A percentile compares a stretch with the other conserved stretches of the same genome.
phyloP scores from a whole-genome alignment of 2,113 vertebrate genomes.

The Harpagus bidentatus region DNA sequence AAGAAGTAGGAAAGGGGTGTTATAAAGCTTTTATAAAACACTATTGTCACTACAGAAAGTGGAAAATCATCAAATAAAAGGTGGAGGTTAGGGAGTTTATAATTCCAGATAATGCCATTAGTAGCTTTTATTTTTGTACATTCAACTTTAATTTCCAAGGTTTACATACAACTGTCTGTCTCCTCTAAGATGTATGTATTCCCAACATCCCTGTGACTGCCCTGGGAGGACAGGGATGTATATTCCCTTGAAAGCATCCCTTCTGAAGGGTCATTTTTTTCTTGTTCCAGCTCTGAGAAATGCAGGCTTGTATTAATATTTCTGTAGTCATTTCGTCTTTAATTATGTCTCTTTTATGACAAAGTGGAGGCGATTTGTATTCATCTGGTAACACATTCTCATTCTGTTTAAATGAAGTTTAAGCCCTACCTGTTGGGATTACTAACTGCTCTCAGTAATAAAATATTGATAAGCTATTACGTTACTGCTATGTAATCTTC shows the following conservation, averaged over 20 bases:
- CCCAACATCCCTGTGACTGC: not conserved
- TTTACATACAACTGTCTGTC: not conserved
- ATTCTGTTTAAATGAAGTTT: not conserved
- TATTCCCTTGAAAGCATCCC: not conserved
- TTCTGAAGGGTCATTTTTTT: not conserved
- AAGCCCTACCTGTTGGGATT: constrained; percentile 25
- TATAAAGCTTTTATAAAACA: not conserved
- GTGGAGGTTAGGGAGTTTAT: not conserved
- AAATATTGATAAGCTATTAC: not conserved
- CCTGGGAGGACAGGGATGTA: not conserved
- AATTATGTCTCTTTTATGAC: not conserved
- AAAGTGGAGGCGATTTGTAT: not conserved
- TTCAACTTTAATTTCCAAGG: not conserved
- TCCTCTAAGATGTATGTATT: not conserved
- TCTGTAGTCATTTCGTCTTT: not conserved
- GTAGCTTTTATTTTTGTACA: not conserved
- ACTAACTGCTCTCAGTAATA: not conserved
- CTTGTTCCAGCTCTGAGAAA: not conserved
- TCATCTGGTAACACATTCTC: not conserved
- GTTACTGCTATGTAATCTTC: not conserved
- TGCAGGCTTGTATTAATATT: not conserved
- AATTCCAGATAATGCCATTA: not conserved
- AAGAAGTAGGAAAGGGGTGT: not conserved
- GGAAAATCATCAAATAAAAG: not conserved
- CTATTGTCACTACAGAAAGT: not conserved